Evolutionary conservation across 2,888 invertebrate genomes (phyloP).

Genomic region (Sturmia bella): DNA sequence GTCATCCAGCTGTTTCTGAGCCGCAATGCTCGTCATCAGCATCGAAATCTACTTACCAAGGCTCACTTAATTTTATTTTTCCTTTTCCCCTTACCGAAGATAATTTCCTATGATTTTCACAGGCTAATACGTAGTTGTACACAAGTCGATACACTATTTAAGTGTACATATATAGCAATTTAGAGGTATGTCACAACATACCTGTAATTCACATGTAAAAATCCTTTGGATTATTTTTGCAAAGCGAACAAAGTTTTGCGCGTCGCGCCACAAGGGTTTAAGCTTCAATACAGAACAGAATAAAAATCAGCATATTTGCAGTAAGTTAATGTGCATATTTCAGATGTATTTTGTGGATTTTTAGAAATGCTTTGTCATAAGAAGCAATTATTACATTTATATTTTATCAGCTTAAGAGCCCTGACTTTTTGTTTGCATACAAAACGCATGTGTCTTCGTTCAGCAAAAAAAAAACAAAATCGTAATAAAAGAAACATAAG

Average conservation of each 20-base stretch:
- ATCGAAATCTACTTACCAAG: no score
- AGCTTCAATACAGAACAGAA: not conserved
- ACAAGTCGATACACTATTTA: no score
- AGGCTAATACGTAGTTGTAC: no score
- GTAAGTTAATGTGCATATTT: constrained; percentile 46
- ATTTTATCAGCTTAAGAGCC: constrained; percentile 55
- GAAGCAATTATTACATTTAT: constrained; percentile 58
- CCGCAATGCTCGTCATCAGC: no score
- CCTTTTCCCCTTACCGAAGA: no score
- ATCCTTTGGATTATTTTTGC: not conserved
- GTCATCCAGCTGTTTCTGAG: no score
- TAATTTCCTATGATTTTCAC: no score
- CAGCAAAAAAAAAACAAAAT: constrained; percentile 6
- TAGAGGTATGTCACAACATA: no score
- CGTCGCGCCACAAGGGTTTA: constrained; percentile 16
- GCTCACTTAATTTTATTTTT: no score
- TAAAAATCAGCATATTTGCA: not conserved
- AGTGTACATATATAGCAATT: no score
- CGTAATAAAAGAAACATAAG: constrained; percentile 17
- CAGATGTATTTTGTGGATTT: constrained; percentile 45
- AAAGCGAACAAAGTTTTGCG: not conserved
- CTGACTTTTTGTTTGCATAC: constrained; percentile 19
- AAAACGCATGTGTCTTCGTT: constrained; percentile 16
- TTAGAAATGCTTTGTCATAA: constrained; percentile 62
- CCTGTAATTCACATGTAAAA: no score